Evolutionary conservation across 2,797 vertebrate species (phyloP), one percentile per base, ranked within the genome.

Genomic region (Myiotriccus ornatus): DNA sequence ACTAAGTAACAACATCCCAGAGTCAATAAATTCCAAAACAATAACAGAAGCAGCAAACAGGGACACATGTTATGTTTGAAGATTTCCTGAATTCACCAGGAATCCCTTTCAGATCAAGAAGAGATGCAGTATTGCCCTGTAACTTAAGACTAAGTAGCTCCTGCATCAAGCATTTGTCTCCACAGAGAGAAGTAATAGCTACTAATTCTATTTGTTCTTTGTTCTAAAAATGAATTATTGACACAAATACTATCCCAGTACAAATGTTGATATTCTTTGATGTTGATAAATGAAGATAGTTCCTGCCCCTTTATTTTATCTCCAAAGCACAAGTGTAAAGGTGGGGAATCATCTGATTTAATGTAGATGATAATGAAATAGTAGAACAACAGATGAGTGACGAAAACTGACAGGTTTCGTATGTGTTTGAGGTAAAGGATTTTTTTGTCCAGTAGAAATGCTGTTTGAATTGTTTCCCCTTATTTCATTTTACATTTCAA

Each of bases 401-500:
- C 52, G 52, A 70, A 87, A 97, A 82, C 71, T 2, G 44, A 65
- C 90, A 94, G 69, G 56, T 87, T 89, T 81, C 32, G 21, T 88
- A 52, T 59, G 74, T 82, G 16, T 85, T 76, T 89, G 65, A 89
- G 64, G 50, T 13, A 34, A 69, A 24, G 35, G 27, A 41, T 53
- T 78, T 80, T 83, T 93, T 93, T 22, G 67, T 89, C 96, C 69
- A 44, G 65, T 87, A 91, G 90, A 96, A 96, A 94, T 22, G 15
- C 89, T 89, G 74, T 88, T 97, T 94, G 94, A 87, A 87, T 96
- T 86, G 90, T 79, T 95, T 92, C 84, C 47, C 52, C 59, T 83
- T 73, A 92, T 91, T 97, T 95, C 25, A 84, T 87, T 93, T 89
- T 75, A 91, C 76, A 84, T 96, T 97, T 96, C 96, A 94, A 96